Conservation (phyloP, 2,113 vertebrate species). For the Microtus oregoni region DNA sequence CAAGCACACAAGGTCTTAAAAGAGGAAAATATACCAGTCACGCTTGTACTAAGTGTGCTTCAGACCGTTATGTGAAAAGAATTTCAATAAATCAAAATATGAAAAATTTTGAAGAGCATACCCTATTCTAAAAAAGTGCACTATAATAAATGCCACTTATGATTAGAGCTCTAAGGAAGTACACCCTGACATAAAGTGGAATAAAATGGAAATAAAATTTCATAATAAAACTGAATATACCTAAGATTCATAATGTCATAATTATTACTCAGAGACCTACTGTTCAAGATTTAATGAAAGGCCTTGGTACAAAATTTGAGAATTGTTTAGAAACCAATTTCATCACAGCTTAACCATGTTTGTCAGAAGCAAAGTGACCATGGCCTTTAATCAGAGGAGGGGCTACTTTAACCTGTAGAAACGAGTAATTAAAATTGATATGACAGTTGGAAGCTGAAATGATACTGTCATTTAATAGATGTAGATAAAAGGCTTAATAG, state of each 20-base stretch:
- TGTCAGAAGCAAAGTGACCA: background rate
- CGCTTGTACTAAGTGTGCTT: background rate
- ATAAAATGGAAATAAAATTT: background rate
- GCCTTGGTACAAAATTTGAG: background rate
- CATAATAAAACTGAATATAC: background rate
- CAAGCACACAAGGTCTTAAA: background rate
- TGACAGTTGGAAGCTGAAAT: background rate
- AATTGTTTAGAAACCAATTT: background rate
- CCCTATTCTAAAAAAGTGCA: background rate
- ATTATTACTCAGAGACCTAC: background rate
- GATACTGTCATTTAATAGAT: background rate
- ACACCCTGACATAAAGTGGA: background rate
- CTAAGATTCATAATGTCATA: background rate
- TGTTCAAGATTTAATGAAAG: background rate
- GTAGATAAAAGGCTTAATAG: background rate
- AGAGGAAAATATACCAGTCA: background rate
- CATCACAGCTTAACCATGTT: background rate
- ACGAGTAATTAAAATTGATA: background rate
- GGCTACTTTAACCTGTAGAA: background rate
- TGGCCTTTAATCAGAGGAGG: background rate
- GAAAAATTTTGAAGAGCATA: background rate
- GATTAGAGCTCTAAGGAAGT: background rate
- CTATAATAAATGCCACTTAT: background rate
- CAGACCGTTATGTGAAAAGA: background rate
- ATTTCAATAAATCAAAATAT: background rate